Evolutionary conservation across 1,140 invertebrate genomes (phyloP).

Genomic region (Atta cephalotes): DNA sequence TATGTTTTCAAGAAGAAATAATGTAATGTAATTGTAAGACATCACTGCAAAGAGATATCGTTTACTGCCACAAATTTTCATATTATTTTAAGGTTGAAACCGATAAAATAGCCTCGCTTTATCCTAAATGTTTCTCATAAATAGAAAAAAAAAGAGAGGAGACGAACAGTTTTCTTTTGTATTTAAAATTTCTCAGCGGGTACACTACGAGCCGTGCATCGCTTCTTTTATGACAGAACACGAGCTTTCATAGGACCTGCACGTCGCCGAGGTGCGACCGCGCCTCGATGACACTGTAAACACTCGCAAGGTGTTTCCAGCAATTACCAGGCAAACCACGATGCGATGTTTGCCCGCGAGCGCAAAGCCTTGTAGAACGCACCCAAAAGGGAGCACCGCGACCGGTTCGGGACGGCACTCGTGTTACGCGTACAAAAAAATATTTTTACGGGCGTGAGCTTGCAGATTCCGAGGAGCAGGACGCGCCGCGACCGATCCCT

Average conservation of each 20-base stretch:
- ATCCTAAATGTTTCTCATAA: not conserved
- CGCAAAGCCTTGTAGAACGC: slow-evolving; percentile 75
- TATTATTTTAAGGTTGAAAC: no score
- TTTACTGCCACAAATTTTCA: no score
- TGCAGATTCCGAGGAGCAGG: slow-evolving; percentile 72
- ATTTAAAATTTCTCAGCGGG: slow-evolving; percentile 20
- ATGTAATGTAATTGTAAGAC: no score
- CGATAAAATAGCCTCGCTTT: no score
- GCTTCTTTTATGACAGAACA: slow-evolving; percentile 22
- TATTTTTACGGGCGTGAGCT: slow-evolving; percentile 76
- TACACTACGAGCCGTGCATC: not conserved
- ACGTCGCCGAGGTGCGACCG: slow-evolving; percentile 77
- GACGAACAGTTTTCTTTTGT: not conserved
- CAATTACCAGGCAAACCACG: slow-evolving; percentile 80
- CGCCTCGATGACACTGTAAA: slow-evolving; percentile 83
- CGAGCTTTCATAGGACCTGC: slow-evolving; percentile 60
- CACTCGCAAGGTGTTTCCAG: slow-evolving; percentile 81
- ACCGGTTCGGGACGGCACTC: slow-evolving; percentile 28
- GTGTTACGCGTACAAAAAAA: slow-evolving; percentile 68
- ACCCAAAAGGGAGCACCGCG: slow-evolving; percentile 26
- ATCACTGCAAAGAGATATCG: no score
- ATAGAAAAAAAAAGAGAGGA: not conserved
- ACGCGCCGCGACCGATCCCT: slow-evolving; percentile 64
- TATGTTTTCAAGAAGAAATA: no score
- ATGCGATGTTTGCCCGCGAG: slow-evolving; percentile 76